Evolutionary conservation across 2,888 invertebrate genomes (phyloP).

Genomic region (Strigamia transsilvanica): DNA sequence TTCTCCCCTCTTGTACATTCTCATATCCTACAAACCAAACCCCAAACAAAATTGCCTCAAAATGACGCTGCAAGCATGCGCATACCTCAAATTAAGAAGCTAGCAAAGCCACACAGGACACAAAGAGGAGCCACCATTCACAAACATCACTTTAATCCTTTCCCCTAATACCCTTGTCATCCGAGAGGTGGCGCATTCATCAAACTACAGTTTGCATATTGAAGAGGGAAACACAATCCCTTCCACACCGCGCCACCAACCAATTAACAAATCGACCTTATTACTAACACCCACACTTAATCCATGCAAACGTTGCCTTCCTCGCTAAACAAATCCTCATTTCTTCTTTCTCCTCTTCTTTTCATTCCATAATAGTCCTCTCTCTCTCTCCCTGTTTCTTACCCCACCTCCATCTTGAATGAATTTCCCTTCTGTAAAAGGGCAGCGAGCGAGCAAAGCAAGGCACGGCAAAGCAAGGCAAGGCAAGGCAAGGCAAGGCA

Average conservation of each 20-base stretch:
- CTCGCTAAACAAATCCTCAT: slow-evolving; percentile 32
- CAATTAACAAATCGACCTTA: slow-evolving; percentile 49
- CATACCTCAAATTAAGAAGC: slow-evolving; percentile 45
- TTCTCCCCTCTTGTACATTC: background rate
- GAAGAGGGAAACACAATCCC: slow-evolving; percentile 47
- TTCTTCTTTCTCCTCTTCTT: background rate
- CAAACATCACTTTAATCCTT: slow-evolving; percentile 45
- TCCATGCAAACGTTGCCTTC: slow-evolving; percentile 36
- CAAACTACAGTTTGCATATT: slow-evolving; percentile 47
- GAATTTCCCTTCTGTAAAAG: slow-evolving; percentile 18
- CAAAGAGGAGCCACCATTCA: slow-evolving; percentile 49
- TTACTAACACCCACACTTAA: slow-evolving; percentile 49
- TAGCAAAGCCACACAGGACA: slow-evolving; percentile 43
- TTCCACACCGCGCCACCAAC: slow-evolving; percentile 38
- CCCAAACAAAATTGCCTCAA: slow-evolving; percentile 34
- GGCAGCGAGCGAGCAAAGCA: background rate
- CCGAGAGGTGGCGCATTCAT: slow-evolving; percentile 49
- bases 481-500: too few relatives aligned
- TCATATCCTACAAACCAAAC: slow-evolving; percentile 4
- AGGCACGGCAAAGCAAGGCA: background rate
- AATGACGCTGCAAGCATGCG: slow-evolving; percentile 38
- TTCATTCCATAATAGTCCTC: background rate
- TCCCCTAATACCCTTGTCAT: slow-evolving; percentile 49
- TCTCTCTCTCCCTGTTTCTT: background rate
- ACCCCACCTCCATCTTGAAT: slow-evolving; percentile 5